Conservation (phyloP, 2,888 invertebrate genomes). For the Tortrix viridana region DNA sequence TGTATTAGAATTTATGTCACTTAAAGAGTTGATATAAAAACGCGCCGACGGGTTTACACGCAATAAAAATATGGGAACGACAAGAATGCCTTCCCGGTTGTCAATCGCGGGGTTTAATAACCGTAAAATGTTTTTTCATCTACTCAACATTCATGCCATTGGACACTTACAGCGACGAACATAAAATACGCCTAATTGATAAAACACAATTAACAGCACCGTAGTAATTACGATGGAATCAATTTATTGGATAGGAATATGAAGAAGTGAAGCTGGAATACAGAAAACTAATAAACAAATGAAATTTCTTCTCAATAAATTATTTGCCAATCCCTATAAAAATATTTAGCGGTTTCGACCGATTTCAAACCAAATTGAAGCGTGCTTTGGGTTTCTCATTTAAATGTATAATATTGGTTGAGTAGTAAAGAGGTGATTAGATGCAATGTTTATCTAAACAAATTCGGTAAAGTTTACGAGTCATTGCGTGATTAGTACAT, state of each 20-base stretch:
- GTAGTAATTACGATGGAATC: constrained; percentile 32
- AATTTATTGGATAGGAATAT: constrained; percentile 25
- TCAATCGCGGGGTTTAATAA: constrained; percentile 81
- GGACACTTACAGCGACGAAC: constrained; percentile 37
- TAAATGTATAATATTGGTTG: constrained; percentile 60
- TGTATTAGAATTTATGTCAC: constrained; percentile 85
- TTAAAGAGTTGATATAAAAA: constrained; percentile 82
- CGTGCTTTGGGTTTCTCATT: constrained; percentile 48
- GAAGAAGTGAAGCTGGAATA: constrained; percentile 3
- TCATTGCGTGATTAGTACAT: constrained; percentile 36
- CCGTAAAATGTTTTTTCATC: constrained; percentile 82
- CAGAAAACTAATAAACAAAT: neutral
- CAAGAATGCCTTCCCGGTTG: constrained; percentile 79
- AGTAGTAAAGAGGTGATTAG: constrained; percentile 58
- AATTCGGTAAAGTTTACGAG: constrained; percentile 46
- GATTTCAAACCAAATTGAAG: neutral
- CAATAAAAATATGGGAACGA: constrained; percentile 83
- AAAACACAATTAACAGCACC: constrained; percentile 38
- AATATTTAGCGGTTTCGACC: neutral
- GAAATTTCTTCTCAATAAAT: neutral
- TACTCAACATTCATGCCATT: constrained; percentile 55
- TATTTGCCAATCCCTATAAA: constrained; percentile 6
- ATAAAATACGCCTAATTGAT: constrained; percentile 39
- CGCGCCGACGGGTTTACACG: constrained; percentile 82
- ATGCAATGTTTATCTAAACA: constrained; percentile 60